Percentiles rank a stretch among this genome's conserved stretches.
These are phyloP conservation scores for Passer montanus DNA, from an alignment of 2,113 vertebrate species.

Conservation along the genomic window DNA sequence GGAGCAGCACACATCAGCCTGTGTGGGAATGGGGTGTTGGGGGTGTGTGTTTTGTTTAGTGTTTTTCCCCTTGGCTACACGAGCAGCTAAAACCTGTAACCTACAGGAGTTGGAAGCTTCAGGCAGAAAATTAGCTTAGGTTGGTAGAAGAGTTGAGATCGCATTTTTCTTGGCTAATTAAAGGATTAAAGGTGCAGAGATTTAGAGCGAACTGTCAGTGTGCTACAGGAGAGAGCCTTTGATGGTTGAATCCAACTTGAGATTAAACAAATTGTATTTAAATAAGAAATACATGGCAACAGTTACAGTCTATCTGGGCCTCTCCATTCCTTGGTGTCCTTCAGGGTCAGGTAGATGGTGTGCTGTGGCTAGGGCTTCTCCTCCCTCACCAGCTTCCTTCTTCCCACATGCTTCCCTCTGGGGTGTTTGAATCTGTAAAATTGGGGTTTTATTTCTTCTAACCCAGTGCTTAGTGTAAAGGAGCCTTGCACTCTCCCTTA, in stretches of 20 bases:
- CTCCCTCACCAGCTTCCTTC: background rate
- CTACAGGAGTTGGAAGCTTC: constrained; percentile 49
- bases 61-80: background rate
- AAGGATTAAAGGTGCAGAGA: constrained; percentile 59
- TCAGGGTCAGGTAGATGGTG: background rate
- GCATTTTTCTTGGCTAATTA: constrained; percentile 58
- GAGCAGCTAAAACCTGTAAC: constrained; percentile 3
- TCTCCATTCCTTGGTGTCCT: background rate
- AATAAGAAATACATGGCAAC: constrained; percentile 35
- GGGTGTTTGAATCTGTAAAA: background rate
- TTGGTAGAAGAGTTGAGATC: constrained; percentile 41
- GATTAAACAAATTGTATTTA: constrained; percentile 63
- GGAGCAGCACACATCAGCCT: background rate
- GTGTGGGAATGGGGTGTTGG: background rate
- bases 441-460: background rate
- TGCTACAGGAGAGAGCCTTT: constrained; percentile 30
- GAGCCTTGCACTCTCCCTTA: rapidly evolving
- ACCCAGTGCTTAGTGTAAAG: background rate
- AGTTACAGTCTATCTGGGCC: background rate
- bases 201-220: constrained; percentile 30
- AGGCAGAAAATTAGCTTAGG: constrained; percentile 51
- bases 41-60: background rate
- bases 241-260: constrained; percentile 44
- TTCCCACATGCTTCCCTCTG: background rate
- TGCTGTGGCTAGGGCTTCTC: background rate